Evolutionary conservation across 1,140 invertebrate species (phyloP).

Genomic region (Euglossa dilemma): DNA sequence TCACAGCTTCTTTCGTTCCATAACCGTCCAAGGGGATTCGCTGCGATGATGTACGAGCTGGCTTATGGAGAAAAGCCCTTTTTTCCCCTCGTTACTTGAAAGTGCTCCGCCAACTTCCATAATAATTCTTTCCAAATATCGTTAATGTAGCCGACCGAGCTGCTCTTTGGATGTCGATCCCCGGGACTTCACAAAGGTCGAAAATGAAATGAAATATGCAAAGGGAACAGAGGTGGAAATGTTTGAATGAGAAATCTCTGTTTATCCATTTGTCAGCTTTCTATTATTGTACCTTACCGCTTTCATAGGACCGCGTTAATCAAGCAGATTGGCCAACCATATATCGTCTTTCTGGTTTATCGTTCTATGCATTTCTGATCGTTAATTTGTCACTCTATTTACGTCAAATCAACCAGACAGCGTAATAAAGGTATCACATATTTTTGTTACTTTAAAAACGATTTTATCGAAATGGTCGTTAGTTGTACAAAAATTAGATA

Average conservation of each 20-base stretch:
- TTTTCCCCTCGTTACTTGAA: slow-evolving; percentile 72
- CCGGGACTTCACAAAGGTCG: slow-evolving; percentile 12
- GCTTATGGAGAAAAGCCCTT: slow-evolving; percentile 69
- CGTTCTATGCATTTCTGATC: not conserved
- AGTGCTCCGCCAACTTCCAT: slow-evolving; percentile 69
- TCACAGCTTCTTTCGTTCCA: slow-evolving; percentile 69
- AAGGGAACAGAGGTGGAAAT: not conserved
- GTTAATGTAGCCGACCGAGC: slow-evolving; percentile 61
- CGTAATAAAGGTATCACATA: no score
- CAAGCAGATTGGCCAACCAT: not conserved
- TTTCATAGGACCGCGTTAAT: not conserved
- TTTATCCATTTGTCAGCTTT: not conserved
- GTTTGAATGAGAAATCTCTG: not conserved
- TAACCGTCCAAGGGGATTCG: slow-evolving; percentile 69
- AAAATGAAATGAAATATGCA: slow-evolving; percentile 52
- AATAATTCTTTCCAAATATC: slow-evolving; percentile 76
- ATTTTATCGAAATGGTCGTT: no score
- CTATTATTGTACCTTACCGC: not conserved
- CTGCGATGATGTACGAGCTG: slow-evolving; percentile 70
- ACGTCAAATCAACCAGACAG: no score
- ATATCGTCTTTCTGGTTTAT: not conserved
- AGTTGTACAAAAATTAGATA: no score
- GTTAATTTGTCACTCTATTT: not conserved
- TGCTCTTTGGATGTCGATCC: slow-evolving; percentile 60
- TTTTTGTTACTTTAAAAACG: not conserved